Base-by-base conservation (phyloP, 2,113 vertebrate genomes). In the Malurus melanocephalus region DNA sequence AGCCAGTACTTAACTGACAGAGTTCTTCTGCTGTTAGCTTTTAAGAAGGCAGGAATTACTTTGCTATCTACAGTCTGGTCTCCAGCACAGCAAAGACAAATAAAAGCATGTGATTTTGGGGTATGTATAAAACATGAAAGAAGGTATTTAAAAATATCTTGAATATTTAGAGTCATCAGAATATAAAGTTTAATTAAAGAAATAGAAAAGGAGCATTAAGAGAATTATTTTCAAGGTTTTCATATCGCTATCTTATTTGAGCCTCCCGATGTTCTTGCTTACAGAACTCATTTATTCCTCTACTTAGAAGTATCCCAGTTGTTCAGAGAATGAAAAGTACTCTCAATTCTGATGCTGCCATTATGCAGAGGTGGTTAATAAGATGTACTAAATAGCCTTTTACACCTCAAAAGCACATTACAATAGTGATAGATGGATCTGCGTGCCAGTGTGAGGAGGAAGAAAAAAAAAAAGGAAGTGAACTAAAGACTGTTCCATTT, bases 361-460 rank as follows among this genome's bases (percentile, higher is more conserved):
- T 81, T 91, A 62, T 88, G 62, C 73, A 81, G 59, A 68, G 30
- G 45, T 87, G 85, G 76, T 81, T 88, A 84, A 62, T 78, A 69
- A 82, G 42, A 48, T 46, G 46, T 69, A 76, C 86, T 81, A 91
- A 94, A 91, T 84, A 93, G 77, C 23, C 59, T 93, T 85, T 88
- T 68, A 69, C 51, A 88, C 21, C 66, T 90, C 66, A 75, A 88
- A 94, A 92, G 66, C 30, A 52, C 66, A 52, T 88, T 84, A 76
- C 30, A 52, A 56, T 60, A 61, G 61, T 40, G 51, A 65, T 38
- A 84, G 77, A 93, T 65, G 15, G 53, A 84, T 80, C 42, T 5
- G 0, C 0, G 1, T 46, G 42, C 45, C 51, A 56, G 42, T 13
- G 26, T 17, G 62, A 88, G 10, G n/a, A 42, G 27, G 3, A 2